These are phyloP conservation scores for Hermaeophaga mercurialis DNA, from an alignment of 2,888 invertebrate species.

Conservation along the genomic window DNA sequence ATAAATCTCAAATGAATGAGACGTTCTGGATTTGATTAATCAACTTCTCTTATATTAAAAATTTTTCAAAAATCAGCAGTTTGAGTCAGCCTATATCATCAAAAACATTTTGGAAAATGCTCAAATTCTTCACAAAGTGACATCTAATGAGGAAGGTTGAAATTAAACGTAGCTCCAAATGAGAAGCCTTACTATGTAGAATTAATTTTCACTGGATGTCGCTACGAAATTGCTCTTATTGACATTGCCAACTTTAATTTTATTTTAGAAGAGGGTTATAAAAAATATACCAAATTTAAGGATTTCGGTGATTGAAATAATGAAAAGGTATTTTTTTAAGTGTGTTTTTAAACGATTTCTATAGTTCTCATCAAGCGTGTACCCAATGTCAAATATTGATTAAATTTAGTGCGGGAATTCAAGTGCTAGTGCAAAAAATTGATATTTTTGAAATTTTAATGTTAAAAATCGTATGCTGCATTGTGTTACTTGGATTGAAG, in stretches of 20 bases:
- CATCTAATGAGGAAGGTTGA: no score
- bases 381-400: constrained; percentile 14
- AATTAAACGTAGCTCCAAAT: no score
- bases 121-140: no score
- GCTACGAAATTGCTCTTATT: background rate
- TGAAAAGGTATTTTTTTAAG: constrained; percentile 13
- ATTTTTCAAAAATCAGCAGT: no score
- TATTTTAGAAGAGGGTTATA: constrained; percentile 27
- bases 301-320: constrained; percentile 22
- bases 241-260: constrained; percentile 35
- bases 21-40: no score
- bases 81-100: no score
- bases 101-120: no score
- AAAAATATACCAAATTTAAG: constrained; percentile 33
- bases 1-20: no score
- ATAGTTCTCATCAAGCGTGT: background rate
- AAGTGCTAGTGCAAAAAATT: constrained; percentile 25
- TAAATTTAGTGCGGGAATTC: constrained; percentile 19
- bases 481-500: constrained; percentile 7
- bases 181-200: no score
- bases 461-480: constrained; percentile 10
- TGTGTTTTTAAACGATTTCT: background rate
- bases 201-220: background rate
- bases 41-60: no score
- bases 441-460: constrained; percentile 30